Evolutionary conservation across 2,797 vertebrate genomes (phyloP), one percentile per base, ranked within the genome.

Genomic region (Ptychadena robeensis): DNA sequence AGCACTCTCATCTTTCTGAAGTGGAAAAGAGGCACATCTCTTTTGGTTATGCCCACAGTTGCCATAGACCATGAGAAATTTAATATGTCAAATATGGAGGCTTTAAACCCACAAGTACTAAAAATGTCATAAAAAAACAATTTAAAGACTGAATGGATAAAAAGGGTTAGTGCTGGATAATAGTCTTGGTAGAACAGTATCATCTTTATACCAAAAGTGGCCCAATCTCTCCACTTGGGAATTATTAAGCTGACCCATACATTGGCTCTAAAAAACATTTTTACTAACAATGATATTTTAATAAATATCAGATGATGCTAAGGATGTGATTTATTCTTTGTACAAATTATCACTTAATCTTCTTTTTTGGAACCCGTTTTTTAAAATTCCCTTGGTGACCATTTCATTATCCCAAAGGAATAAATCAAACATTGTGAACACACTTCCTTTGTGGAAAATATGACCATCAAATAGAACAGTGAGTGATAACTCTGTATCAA

Each of bases 361-460:
- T 34, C 2, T 12, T 12, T 8, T 73, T 11, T 35, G 35, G 31
- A 35, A 34, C 32, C 30, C 14, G 31, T 28, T 63, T 80, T n/a
- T 71, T 71, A 71, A 14, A 71, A 44, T 15, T 80, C 48, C 67
- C 35, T 40, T 32, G 34, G n/a, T 71, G 35, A 18, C 27, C 67
- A 48, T 38, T 79, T 22, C 6, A 38, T 30, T 64, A 8, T 64
- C 35, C 6, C 22, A 31, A 53, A 14, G 32, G 48, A 75, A 28
- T 4, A 59, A 14, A 53, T 30, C 40, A 69, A 6, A 22, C 76
- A 68, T 68, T 18, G n/a, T 34, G 18, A 48, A 22, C 15, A 48
- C 44, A 48, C 18, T 48, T 48, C 3, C 25, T 67, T 15, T 69
- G 28, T 70, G 65, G 48, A 34, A 70, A 69, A 68, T 48, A 32